These are phyloP conservation scores for Gadopsis bispinosus DNA, from an alignment of 2,797 vertebrate genomes.

Conservation along the genomic window DNA sequence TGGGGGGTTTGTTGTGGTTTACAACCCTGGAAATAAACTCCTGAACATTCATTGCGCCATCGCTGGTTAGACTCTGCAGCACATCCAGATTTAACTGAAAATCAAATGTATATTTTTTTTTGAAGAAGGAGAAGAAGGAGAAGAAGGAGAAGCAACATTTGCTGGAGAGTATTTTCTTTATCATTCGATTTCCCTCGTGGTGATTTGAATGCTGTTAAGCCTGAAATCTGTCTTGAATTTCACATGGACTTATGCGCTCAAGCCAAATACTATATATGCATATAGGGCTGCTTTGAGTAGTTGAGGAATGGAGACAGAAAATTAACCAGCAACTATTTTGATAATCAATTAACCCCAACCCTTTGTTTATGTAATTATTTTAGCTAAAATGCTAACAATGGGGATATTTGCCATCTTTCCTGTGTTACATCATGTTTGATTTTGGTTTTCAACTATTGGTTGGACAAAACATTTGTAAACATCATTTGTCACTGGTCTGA, in stretches of 20 bases:
- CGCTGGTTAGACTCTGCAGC: slow-evolving; percentile 83
- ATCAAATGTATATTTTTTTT: neutral
- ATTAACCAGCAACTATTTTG: neutral
- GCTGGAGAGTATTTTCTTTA: neutral
- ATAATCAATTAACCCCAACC: neutral
- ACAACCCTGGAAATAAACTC: slow-evolving; percentile 90
- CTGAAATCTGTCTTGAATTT: too few species aligned
- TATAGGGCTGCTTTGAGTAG: neutral
- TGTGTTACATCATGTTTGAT: neutral
- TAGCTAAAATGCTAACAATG: neutral
- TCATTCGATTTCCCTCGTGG: neutral
- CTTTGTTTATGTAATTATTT: neutral
- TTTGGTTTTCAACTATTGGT: neutral
- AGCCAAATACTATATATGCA: neutral
- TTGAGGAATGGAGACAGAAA: neutral
- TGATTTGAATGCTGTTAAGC: neutral
- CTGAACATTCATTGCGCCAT: slow-evolving; percentile 88
- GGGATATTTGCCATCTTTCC: neutral
- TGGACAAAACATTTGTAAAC: too few species aligned
- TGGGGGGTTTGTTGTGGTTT: slow-evolving; percentile 86
- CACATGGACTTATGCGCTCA: neutral
- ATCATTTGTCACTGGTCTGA: neutral
- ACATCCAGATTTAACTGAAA: slow-evolving; percentile 87
- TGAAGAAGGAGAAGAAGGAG: too few species aligned
- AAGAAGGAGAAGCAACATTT: neutral